phyloP scores from a whole-genome alignment of 2,113 vertebrate genomes.

The Toxotes chatareus region DNA sequence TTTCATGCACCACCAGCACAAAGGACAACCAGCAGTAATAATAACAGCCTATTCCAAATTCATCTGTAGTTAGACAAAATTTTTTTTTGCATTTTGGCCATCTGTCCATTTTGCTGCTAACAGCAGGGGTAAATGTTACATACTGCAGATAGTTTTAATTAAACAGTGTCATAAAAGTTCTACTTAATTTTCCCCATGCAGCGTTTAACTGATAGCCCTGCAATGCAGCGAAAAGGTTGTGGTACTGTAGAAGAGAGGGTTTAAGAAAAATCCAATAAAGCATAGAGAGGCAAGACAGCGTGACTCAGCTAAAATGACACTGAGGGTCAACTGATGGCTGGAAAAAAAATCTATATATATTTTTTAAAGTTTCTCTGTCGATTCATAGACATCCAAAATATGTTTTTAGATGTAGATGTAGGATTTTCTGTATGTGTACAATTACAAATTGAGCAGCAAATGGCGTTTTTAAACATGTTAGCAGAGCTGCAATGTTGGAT shows the following conservation, averaged over 20 bases:
- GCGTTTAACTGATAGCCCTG: constrained; percentile 24
- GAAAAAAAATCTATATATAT: not conserved
- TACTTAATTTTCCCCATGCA: not conserved
- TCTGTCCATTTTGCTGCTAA: not conserved
- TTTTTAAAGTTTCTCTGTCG: not conserved
- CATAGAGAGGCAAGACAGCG: not conserved
- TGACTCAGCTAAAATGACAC: constrained; percentile 67
- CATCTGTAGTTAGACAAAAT: not conserved
- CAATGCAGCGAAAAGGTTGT: constrained; percentile 45
- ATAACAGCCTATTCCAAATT: not conserved
- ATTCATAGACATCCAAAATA: constrained; percentile 3
- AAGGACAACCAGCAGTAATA: not conserved
- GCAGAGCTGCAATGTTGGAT: too few relatives aligned
- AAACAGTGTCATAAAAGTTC: constrained; percentile 14
- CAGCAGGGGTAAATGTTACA: constrained; percentile 4
- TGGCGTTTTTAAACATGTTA: too few relatives aligned
- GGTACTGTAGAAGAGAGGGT: constrained; percentile 1
- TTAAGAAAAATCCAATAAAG: constrained; percentile 54
- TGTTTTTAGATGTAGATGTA: not conserved
- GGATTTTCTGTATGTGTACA: not conserved
- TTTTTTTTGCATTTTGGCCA: not conserved
- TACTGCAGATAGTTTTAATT: constrained; percentile 23
- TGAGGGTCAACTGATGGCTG: not conserved
- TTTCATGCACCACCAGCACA: not conserved
- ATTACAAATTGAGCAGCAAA: not conserved